A percentile compares a stretch with the other conserved stretches of the same genome.
These are phyloP conservation scores for Oithona nana DNA, from an alignment of 2,888 invertebrate genomes.

Conservation along the genomic window DNA sequence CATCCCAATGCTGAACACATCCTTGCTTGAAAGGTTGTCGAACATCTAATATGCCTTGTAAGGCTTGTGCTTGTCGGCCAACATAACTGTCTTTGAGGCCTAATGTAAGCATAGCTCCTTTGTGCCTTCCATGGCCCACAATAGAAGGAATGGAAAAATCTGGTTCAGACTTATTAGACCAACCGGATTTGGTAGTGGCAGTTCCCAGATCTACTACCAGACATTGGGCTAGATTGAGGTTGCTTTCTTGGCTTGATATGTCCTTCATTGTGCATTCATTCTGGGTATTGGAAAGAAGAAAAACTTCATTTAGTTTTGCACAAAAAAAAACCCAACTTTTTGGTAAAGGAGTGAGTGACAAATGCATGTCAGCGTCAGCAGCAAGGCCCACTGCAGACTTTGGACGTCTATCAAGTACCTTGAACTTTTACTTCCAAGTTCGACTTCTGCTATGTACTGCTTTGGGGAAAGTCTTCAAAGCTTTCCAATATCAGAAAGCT, in stretches of 20 bases:
- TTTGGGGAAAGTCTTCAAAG: no score
- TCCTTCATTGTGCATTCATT: background rate
- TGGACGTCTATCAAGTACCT: no score
- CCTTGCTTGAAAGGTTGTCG: constrained; percentile 6
- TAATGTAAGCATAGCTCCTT: constrained; percentile 13
- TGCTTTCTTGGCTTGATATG: background rate
- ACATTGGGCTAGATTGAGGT: background rate
- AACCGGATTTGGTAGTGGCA: constrained; percentile 4
- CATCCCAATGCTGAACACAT: constrained; percentile 14
- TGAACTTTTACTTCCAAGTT: no score
- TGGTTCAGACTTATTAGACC: background rate
- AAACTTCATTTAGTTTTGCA: no score
- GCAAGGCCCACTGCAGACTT: no score
- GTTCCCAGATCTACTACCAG: constrained; percentile 12
- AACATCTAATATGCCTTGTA: constrained; percentile 10
- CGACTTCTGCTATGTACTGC: no score
- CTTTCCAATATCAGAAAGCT: no score
- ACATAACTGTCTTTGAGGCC: constrained; percentile 14
- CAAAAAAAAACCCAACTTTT: no score
- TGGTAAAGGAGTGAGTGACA: no score
- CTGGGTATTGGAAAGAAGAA: no score
- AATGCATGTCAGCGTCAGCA: no score
- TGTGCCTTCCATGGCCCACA: constrained; percentile 14
- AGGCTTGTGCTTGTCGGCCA: constrained; percentile 11
- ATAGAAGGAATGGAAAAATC: constrained; percentile 1